phyloP scores from a whole-genome alignment of 2,888 invertebrate species.

The Drosophila formosana region DNA sequence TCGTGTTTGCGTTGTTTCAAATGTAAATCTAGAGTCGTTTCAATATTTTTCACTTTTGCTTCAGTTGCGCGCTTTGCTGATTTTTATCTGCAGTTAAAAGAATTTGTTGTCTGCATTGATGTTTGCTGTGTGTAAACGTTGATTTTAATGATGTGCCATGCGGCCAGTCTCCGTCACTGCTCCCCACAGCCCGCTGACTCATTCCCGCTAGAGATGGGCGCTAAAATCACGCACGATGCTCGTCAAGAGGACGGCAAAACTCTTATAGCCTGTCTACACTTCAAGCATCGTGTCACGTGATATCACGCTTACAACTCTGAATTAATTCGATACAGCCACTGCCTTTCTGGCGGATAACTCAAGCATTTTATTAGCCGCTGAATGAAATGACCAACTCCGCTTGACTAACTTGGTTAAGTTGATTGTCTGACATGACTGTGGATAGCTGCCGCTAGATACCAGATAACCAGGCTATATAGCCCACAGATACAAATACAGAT shows the following conservation, averaged over 20 bases:
- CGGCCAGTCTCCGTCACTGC: slow-evolving; percentile 23
- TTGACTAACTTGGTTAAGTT: slow-evolving; percentile 79
- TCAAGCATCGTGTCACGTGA: not conserved
- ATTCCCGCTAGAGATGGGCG: slow-evolving; percentile 10
- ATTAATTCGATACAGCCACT: slow-evolving; percentile 17
- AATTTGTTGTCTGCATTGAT: slow-evolving; percentile 76
- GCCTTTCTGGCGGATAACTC: slow-evolving; percentile 69
- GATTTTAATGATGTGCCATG: slow-evolving; percentile 78
- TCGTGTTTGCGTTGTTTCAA: slow-evolving; percentile 71
- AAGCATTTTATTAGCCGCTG: slow-evolving; percentile 80
- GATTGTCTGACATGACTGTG: slow-evolving; percentile 78
- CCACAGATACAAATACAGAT: slow-evolving; percentile 30
- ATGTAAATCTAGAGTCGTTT: slow-evolving; percentile 66
- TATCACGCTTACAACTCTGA: slow-evolving; percentile 2
- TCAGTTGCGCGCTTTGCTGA: slow-evolving; percentile 68
- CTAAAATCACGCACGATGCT: not conserved
- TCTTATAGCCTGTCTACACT: no score
- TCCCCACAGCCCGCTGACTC: not conserved
- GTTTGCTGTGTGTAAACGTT: slow-evolving; percentile 76
- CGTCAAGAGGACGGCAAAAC: not conserved
- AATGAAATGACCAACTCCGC: slow-evolving; percentile 77
- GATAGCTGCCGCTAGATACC: slow-evolving; percentile 56
- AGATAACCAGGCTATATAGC: slow-evolving; percentile 38
- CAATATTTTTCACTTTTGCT: slow-evolving; percentile 75
- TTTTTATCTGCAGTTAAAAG: slow-evolving; percentile 76